A percentile compares a stretch with the other conserved stretches of the same genome.
Evolutionary conservation across 2,888 invertebrate genomes (phyloP).

Genomic region (Synergus itoensis): DNA sequence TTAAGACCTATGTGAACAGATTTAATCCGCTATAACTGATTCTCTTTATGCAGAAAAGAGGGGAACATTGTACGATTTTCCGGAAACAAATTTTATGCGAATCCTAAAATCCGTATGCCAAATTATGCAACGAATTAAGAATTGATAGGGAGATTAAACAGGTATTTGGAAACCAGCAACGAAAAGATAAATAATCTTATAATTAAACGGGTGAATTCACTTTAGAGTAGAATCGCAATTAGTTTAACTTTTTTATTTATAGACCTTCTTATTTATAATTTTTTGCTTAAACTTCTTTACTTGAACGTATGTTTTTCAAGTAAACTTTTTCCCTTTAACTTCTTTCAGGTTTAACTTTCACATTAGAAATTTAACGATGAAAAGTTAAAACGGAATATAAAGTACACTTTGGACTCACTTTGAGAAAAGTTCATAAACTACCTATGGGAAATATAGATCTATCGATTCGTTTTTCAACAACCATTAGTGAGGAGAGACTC

Average conservation of each 20-base stretch:
- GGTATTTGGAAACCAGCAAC: background rate
- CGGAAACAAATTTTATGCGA: constrained; percentile 30
- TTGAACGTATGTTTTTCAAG: background rate
- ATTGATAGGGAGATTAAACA: background rate
- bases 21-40: constrained; percentile 29
- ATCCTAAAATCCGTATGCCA: constrained; percentile 3
- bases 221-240: background rate
- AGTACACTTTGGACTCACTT: background rate
- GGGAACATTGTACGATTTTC: constrained; percentile 20
- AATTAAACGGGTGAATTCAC: background rate
- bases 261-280: background rate
- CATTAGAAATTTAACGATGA: constrained; percentile 30
- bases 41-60: constrained; percentile 21
- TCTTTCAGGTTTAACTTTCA: background rate
- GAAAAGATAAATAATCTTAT: background rate
- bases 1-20: constrained; percentile 36
- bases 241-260: background rate
- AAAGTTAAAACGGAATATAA: constrained; percentile 10
- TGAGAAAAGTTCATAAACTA: background rate
- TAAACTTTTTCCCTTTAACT: background rate
- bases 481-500: constrained; percentile 2
- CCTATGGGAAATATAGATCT: constrained; percentile 1
- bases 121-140: background rate
- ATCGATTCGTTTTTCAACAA: constrained; percentile 22
- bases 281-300: background rate